Evolutionary conservation across 1,140 invertebrate genomes (phyloP), one percentile per base, ranked within the genome.

Genomic region (Archivesica marissinica): DNA sequence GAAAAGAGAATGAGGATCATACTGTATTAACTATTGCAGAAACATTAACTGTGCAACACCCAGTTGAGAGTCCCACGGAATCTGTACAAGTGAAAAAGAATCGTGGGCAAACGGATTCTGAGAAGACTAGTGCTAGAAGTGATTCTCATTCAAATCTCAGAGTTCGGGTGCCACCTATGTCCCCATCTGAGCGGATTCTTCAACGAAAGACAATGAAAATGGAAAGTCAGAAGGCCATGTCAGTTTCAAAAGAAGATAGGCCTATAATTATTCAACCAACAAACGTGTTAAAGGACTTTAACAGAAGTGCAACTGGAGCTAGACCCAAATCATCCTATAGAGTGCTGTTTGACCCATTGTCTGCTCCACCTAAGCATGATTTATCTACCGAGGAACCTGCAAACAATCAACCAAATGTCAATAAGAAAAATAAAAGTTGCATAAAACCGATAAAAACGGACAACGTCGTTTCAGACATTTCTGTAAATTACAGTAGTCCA

Each of bases 111-210:
- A 3, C 9, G 13, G 25, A 7, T 15, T 11, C 41, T 28, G 68
- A 50, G 50, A 72, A 28, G 7, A 2, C 6, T 33, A 52, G 30
- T 44, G 2, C 2, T 61, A 54, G 28, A 1, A 61, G 33, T 77
- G 52, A 47, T 50, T 50, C 54, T 38, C 17, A n/a, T 25, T 20
- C 54, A 2, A 77, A 23, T 28, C 11, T 66, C 11, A 59, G 13
- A 28, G 39, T 79, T 2, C 56, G 77, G 3, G 20, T 39, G 15
- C 59, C 77, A 2, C 77, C 77, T 3, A 35, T 79, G 25, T 79
- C 77, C 2, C 54, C 77, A 17, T 66, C 56, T 50, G 77, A 79
- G 23, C 44, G 77, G 38, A 79, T 79, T 30, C 41, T 79, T 13
- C 77, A 68, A 50, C 44, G 61, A 30, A 61, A 66, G 23, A 28